These are phyloP conservation scores for Brachymystax lenok DNA, from an alignment of 2,797 vertebrate genomes.

Conservation along the genomic window DNA sequence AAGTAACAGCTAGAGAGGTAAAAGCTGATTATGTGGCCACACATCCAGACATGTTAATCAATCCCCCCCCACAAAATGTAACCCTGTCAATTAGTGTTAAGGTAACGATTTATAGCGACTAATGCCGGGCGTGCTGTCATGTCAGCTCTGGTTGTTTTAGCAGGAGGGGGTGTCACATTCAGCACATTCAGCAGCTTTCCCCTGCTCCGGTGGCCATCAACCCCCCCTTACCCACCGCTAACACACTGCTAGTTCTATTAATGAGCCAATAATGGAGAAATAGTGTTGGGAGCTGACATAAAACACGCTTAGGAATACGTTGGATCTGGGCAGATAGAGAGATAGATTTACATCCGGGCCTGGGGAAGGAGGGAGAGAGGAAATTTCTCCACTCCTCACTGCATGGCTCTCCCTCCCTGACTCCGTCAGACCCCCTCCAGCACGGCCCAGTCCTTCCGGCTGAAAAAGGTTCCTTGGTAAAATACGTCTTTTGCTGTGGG, in stretches of 20 bases:
- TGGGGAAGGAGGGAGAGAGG: constrained; percentile 45
- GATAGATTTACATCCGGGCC: constrained; percentile 73
- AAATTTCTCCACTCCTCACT: constrained; percentile 3
- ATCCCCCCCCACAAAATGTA: constrained; percentile 78
- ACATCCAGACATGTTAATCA: constrained; percentile 83
- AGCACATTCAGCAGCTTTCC: constrained; percentile 84
- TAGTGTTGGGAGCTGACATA: constrained; percentile 80
- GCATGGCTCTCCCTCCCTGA: constrained; percentile 50
- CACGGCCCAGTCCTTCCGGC: constrained; percentile 43
- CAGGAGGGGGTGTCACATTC: constrained; percentile 80
- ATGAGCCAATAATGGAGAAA: constrained; percentile 90
- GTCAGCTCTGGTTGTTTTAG: constrained; percentile 81
- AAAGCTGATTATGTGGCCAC: constrained; percentile 84
- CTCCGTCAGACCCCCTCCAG: constrained; percentile 78
- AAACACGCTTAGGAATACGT: constrained; percentile 78
- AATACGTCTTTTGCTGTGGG: constrained; percentile 83
- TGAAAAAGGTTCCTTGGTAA: constrained; percentile 70
- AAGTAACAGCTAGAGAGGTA: constrained; percentile 83
- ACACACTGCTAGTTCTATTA: constrained; percentile 83
- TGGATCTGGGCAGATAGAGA: constrained; percentile 34
- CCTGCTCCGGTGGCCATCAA: constrained; percentile 69
- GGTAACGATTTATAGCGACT: constrained; percentile 80
- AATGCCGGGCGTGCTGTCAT: constrained; percentile 84
- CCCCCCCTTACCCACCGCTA: constrained; percentile 72
- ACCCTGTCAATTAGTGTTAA: constrained; percentile 79